Evolutionary conservation across 2,113 vertebrate genomes (phyloP).

Genomic region (Macaca fascicularis): DNA sequence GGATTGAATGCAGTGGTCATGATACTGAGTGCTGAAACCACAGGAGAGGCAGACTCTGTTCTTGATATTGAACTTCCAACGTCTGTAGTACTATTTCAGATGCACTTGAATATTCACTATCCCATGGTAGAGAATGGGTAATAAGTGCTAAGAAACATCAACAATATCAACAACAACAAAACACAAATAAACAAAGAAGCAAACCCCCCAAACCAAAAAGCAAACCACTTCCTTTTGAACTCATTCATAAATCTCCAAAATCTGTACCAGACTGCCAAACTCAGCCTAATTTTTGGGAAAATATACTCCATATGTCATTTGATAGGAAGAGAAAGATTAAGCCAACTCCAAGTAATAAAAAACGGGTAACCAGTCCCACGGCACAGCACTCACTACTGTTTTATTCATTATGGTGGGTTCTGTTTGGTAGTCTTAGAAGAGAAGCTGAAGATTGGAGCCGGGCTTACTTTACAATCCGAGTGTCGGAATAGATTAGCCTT

Average conservation of each 20-base stretch:
- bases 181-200: neutral
- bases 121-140: neutral
- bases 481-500: neutral
- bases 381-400: neutral
- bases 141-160: neutral
- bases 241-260: neutral
- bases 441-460: neutral
- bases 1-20: neutral
- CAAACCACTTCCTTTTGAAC: neutral
- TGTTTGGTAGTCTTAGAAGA: neutral
- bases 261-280: neutral
- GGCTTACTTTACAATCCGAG: neutral
- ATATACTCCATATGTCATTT: slow-evolving; percentile 43
- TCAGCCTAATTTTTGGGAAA: slow-evolving; percentile 37
- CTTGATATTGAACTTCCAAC: neutral
- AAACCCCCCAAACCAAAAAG: neutral
- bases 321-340: slow-evolving; percentile 56
- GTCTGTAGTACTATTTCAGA: neutral
- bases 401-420: neutral
- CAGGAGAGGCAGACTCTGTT: neutral
- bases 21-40: slow-evolving; percentile 27
- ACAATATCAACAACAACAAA: neutral
- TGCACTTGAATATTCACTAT: neutral
- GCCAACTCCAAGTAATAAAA: neutral
- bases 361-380: neutral